phyloP scores from a whole-genome alignment of 2,113 vertebrate species.

The Eulemur rufifrons region DNA sequence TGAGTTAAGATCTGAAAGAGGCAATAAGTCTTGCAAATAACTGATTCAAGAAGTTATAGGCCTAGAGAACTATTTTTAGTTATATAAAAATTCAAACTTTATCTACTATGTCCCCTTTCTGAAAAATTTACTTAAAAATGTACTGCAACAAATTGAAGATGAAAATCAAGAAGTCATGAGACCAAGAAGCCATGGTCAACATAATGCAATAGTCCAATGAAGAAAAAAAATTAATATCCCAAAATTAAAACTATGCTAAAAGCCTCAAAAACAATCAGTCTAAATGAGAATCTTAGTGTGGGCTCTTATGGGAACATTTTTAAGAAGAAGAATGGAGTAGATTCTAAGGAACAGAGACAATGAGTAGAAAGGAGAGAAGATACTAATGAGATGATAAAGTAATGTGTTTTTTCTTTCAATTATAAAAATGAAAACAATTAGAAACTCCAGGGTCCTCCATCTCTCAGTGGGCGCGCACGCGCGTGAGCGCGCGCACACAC shows the following conservation, averaged over 20 bases:
- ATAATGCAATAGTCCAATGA: neutral
- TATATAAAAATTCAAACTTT: constrained; percentile 7
- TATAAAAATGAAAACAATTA: neutral
- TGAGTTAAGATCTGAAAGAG: neutral
- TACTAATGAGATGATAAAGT: neutral
- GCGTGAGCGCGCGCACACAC: too few relatives aligned
- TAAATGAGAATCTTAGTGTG: neutral
- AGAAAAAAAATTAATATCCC: neutral
- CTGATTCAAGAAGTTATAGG: neutral
- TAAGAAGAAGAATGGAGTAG: neutral
- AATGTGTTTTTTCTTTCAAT: neutral
- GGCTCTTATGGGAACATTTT: neutral
- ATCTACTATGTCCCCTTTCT: neutral
- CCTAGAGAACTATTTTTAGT: neutral
- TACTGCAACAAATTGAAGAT: neutral
- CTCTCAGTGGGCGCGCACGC: neutral
- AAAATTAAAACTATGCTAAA: neutral
- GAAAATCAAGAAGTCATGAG: constrained; percentile 1
- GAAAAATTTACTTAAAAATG: constrained; percentile 31
- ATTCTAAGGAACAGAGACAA: neutral
- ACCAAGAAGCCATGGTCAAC: neutral
- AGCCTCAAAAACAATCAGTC: neutral
- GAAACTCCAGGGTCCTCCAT: neutral
- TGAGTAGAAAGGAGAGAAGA: neutral
- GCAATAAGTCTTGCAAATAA: neutral